Percentiles rank a stretch among this genome's conserved stretches.
Evolutionary conservation across 2,888 invertebrate species (phyloP).

Genomic region (Parochlus steinenii): DNA sequence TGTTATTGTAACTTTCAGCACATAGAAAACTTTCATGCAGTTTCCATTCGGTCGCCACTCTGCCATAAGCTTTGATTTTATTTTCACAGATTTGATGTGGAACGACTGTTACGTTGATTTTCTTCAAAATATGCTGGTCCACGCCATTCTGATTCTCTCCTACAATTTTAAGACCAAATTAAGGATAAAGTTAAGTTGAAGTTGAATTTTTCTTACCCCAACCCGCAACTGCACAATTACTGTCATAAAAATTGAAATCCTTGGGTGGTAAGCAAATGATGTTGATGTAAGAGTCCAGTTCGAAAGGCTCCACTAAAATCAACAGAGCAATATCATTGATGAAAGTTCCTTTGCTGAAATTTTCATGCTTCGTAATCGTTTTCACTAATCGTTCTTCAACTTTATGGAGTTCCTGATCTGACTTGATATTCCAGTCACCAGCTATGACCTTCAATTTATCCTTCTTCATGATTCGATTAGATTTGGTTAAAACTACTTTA

Average conservation of each 20-base stretch:
- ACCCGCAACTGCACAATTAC: conserved; percentile 45
- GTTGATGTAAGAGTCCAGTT: conserved; percentile 47
- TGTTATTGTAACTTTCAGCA: conserved; percentile 53
- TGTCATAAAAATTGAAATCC: conserved; percentile 27
- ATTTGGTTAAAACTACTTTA: conserved; percentile 53
- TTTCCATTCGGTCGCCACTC: conserved; percentile 44
- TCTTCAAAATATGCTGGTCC: conserved; percentile 43
- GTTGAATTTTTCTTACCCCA: conserved; percentile 63
- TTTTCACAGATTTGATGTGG: no score
- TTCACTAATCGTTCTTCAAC: conserved; percentile 48
- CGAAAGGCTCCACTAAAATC: conserved; percentile 42
- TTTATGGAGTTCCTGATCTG: conserved; percentile 43
- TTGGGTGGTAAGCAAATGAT: conserved; percentile 44
- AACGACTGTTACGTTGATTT: conserved; percentile 52
- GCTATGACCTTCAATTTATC: conserved; percentile 35
- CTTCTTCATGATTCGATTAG: conserved; percentile 42
- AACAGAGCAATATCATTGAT: conserved; percentile 59
- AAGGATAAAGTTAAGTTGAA: no score
- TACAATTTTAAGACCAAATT: no score
- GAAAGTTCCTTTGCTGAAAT: conserved; percentile 42
- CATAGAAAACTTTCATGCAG: conserved; percentile 54
- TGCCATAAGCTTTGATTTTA: conserved; percentile 34
- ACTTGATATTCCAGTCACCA: conserved; percentile 67
- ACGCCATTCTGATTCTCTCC: conserved; percentile 31
- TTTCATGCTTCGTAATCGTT: conserved; percentile 21